A percentile compares a stretch with the other conserved stretches of the same genome.
These are phyloP conservation scores for Platerodrilus igneus DNA, from an alignment of 2,888 invertebrate genomes.

Conservation along the genomic window DNA sequence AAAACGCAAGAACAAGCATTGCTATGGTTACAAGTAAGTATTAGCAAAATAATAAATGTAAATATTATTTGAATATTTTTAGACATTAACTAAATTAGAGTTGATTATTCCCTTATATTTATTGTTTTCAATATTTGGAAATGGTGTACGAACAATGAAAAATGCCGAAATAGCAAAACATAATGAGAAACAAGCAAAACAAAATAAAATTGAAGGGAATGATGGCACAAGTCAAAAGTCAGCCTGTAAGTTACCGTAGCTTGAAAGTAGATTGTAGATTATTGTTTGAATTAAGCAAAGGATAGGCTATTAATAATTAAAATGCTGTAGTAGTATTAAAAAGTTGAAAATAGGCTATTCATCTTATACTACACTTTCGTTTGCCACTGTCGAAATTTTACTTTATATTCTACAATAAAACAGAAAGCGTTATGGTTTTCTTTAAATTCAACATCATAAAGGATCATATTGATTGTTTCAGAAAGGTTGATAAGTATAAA, in stretches of 20 bases:
- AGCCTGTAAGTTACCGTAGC: constrained; percentile 18
- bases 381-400: too few relatives aligned
- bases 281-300: too few relatives aligned
- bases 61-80: constrained; percentile 33
- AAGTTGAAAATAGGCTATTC: too few relatives aligned
- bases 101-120: constrained; percentile 84
- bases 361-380: too few relatives aligned
- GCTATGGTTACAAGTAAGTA: constrained; percentile 76
- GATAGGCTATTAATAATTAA: too few relatives aligned
- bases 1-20: constrained; percentile 84
- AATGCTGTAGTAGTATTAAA: too few relatives aligned
- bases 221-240: constrained; percentile 40
- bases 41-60: not conserved
- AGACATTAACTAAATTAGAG: constrained; percentile 82
- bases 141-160: constrained; percentile 75
- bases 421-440: too few relatives aligned
- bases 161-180: constrained; percentile 49
- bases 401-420: too few relatives aligned
- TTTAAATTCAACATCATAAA: too few relatives aligned
- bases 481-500: too few relatives aligned
- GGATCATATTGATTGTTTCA: too few relatives aligned
- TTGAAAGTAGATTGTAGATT: too few relatives aligned
- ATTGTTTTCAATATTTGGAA: constrained; percentile 84
- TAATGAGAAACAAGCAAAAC: constrained; percentile 45
- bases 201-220: constrained; percentile 41